Percentiles rank a stretch among this genome's conserved stretches.
These are phyloP conservation scores for Boleophthalmus pectinirostris DNA, from an alignment of 2,113 vertebrate genomes.

Conservation along the genomic window DNA sequence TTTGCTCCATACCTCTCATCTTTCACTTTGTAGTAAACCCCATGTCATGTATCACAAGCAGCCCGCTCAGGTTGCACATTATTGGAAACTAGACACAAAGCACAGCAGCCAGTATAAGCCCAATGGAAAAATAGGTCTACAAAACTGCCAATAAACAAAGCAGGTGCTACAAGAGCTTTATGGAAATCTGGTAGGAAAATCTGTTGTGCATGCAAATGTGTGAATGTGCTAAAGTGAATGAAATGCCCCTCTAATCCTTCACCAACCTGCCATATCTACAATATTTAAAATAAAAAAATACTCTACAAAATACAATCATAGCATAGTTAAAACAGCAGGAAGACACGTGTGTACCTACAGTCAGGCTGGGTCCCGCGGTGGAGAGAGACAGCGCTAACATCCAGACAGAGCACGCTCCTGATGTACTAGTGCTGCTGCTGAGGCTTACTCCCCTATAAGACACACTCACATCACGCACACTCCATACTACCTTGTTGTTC, in stretches of 20 bases:
- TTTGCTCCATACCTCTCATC: neutral
- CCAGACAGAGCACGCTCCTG: constrained; percentile 63
- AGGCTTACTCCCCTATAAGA: constrained; percentile 61
- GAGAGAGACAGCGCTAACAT: constrained; percentile 73
- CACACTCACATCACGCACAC: constrained; percentile 43
- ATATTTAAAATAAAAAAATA: constrained; percentile 3
- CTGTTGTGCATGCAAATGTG: constrained; percentile 58
- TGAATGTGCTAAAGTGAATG: constrained; percentile 41
- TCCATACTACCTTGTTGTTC: constrained; percentile 17
- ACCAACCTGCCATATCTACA: constrained; percentile 8
- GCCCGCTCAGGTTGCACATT: constrained; percentile 59
- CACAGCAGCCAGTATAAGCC: constrained; percentile 30
- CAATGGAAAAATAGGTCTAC: neutral
- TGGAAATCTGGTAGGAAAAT: constrained; percentile 66
- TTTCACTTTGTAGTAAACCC: neutral
- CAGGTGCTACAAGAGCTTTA: constrained; percentile 23
- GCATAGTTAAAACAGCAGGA: constrained; percentile 7
- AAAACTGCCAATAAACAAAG: constrained; percentile 38
- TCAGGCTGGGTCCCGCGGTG: constrained; percentile 71
- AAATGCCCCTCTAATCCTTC: constrained; percentile 36
- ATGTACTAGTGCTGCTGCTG: constrained; percentile 60
- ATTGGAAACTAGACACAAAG: constrained; percentile 55
- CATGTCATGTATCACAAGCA: constrained; percentile 46
- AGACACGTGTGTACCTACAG: constrained; percentile 66
- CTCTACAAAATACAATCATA: constrained; percentile 7